Evolutionary conservation across 2,113 vertebrate species (phyloP).

Genomic region (Microtus ochrogaster): DNA sequence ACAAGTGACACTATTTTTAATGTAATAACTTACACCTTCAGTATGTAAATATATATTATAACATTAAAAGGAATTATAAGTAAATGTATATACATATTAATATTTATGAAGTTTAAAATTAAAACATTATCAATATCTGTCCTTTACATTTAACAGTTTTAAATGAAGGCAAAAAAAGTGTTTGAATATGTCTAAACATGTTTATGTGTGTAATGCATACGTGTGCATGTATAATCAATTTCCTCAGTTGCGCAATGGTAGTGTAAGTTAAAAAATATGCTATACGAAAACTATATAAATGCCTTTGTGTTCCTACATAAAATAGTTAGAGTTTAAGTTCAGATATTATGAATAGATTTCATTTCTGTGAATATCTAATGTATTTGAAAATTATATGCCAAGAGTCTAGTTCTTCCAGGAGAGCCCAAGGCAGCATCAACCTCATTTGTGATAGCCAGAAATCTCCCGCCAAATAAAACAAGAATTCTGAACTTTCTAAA

Average conservation of each 20-base stretch:
- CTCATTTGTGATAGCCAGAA: background rate
- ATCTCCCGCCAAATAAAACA: background rate
- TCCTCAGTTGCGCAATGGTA: background rate
- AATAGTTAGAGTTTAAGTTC: background rate
- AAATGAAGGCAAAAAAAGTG: background rate
- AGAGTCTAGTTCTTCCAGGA: background rate
- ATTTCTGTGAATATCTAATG: background rate
- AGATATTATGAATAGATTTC: background rate
- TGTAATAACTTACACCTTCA: background rate
- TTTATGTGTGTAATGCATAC: background rate
- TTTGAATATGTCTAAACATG: background rate
- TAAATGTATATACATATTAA: background rate
- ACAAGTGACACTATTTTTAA: background rate
- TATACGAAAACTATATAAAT: background rate
- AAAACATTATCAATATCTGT: background rate
- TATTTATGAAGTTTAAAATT: background rate
- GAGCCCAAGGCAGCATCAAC: background rate
- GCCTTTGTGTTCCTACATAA: conserved; percentile 16
- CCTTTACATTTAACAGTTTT: background rate
- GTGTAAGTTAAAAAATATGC: background rate
- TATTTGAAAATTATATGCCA: background rate
- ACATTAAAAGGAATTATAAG: background rate
- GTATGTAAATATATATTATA: background rate
- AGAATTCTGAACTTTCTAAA: background rate
- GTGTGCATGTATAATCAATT: background rate